Conservation (phyloP, 2,797 vertebrate genomes). For the Chelon auratus region DNA sequence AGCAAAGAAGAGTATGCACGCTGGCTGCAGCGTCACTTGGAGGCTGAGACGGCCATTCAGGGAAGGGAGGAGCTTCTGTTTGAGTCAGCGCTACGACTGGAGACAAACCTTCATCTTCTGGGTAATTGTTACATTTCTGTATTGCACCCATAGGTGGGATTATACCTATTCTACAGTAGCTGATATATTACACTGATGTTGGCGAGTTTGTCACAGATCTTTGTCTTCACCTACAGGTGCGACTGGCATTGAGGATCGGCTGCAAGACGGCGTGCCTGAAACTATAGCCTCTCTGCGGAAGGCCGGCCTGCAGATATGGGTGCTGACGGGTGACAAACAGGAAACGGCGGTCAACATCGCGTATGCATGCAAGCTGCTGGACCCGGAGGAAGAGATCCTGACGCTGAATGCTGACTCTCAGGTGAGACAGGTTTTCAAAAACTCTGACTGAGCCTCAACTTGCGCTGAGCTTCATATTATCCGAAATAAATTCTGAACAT, state of each 20-base stretch:
- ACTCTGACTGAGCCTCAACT: not conserved
- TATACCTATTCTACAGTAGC: not conserved
- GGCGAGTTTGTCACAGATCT: too few species aligned
- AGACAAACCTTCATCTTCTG: constrained; percentile 94
- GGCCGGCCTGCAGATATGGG: constrained; percentile 97
- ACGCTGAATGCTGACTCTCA: constrained; percentile 95
- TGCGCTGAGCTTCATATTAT: too few species aligned
- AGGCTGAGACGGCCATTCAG: constrained; percentile 94
- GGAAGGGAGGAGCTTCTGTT: constrained; percentile 93
- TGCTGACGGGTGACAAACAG: constrained; percentile 98
- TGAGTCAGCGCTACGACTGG: constrained; percentile 91
- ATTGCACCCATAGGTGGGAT: not conserved
- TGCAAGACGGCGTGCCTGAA: constrained; percentile 97
- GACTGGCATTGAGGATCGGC: constrained; percentile 95
- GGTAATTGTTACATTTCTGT: constrained; percentile 80
- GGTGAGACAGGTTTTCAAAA: constrained; percentile 70
- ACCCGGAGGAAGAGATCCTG: constrained; percentile 94
- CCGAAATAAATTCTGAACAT: too few species aligned
- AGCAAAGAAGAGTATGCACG: constrained; percentile 93
- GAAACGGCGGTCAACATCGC: constrained; percentile 98
- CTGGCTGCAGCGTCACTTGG: constrained; percentile 93
- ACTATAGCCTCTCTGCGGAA: constrained; percentile 91
- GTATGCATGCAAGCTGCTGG: constrained; percentile 95
- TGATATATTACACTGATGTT: not conserved
- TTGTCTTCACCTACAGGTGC: constrained; percentile 85